Percentiles rank a stretch among this genome's conserved stretches.
These are phyloP conservation scores for Kuschelorhynchus macadamiae DNA, from an alignment of 2,888 invertebrate genomes.

Conservation along the genomic window DNA sequence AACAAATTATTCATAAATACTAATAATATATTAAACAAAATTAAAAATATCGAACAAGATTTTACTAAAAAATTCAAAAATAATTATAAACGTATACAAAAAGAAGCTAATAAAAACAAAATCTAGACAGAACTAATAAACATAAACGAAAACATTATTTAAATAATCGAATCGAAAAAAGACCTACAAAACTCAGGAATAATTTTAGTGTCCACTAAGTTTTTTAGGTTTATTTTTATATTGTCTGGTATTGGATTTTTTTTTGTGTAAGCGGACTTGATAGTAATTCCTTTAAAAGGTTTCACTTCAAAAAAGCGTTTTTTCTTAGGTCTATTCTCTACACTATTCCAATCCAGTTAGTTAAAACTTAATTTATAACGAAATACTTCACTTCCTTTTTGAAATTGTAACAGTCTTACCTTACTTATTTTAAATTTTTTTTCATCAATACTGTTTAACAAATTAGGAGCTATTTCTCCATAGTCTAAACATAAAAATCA, in stretches of 20 bases:
- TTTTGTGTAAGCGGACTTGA: conserved; percentile 16
- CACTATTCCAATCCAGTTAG: conserved; percentile 11
- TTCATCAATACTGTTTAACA: conserved; percentile 15
- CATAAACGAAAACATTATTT: no score
- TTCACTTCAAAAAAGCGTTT: conserved; percentile 3
- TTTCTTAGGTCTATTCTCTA: conserved; percentile 20
- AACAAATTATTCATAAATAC: no score
- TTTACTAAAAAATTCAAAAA: no score
- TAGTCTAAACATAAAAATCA: no score
- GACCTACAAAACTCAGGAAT: conserved; percentile 6
- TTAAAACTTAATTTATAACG: conserved; percentile 21
- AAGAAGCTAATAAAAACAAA: no score
- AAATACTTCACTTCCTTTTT: conserved; percentile 13
- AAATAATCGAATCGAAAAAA: conserved; percentile 12
- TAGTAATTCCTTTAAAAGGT: conserved; percentile 11
- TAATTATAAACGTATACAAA: no score
- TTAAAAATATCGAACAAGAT: no score
- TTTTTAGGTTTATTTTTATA: conserved; percentile 16
- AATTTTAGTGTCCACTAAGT: conserved; percentile 5
- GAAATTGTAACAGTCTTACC: conserved; percentile 17
- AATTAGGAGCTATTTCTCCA: not conserved
- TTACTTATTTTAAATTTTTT: conserved; percentile 15
- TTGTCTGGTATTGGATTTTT: conserved; percentile 15
- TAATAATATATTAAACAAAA: no score
- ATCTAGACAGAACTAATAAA: no score